These are phyloP conservation scores for Atractosteus spatula DNA, from an alignment of 2,113 vertebrate genomes.

Conservation along the genomic window DNA sequence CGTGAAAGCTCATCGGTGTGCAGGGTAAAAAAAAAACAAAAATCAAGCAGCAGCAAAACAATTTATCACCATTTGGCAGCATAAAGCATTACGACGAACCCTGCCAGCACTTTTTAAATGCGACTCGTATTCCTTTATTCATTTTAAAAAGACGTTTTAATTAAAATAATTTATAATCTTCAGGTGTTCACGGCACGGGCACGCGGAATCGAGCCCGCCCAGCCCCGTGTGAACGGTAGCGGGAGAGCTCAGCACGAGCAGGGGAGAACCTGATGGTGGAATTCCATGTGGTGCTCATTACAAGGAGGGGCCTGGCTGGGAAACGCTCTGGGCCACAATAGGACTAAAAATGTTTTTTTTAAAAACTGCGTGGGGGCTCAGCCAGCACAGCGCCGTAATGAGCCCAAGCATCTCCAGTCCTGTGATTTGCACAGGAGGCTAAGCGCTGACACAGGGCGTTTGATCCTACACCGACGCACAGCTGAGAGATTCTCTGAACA, in stretches of 20 bases:
- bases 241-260: neutral
- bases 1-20: neutral
- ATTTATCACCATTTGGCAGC: neutral
- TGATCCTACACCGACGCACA: too few relatives aligned
- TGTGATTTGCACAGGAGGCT: too few relatives aligned
- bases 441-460: too few relatives aligned
- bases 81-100: neutral
- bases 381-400: too few relatives aligned
- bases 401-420: too few relatives aligned
- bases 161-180: conserved; percentile 1
- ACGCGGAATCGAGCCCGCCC: too few relatives aligned
- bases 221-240: neutral
- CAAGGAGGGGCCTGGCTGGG: neutral
- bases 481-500: too few relatives aligned
- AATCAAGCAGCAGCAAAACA: neutral
- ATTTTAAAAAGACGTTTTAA: conserved; percentile 1
- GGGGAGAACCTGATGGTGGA: neutral
- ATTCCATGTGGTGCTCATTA: neutral
- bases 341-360: neutral
- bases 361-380: too few relatives aligned
- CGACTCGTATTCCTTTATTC: neutral
- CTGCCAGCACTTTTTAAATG: neutral
- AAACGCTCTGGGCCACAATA: neutral
- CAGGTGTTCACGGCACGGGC: neutral
- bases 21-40: neutral